These are phyloP conservation scores for Plectropomus leopardus DNA, from an alignment of 2,113 vertebrate species.

Conservation along the genomic window DNA sequence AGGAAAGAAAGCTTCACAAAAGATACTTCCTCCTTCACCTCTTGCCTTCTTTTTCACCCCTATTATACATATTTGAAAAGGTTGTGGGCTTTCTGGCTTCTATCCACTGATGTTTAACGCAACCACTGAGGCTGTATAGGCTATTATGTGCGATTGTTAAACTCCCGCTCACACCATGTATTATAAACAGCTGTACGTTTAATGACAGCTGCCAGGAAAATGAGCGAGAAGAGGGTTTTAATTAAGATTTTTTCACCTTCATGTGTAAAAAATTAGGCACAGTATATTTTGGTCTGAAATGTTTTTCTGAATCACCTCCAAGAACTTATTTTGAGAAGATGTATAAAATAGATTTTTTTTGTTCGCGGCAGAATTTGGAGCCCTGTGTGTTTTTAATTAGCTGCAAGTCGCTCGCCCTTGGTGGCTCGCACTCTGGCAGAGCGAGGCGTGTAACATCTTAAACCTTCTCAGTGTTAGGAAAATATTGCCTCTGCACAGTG, in stretches of 20 bases:
- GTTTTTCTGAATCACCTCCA: slow-evolving; percentile 34
- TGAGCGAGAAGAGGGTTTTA: slow-evolving; percentile 2
- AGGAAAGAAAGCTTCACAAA: not conserved
- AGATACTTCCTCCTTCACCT: not conserved
- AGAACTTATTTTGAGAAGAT: slow-evolving; percentile 12
- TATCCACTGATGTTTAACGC: not conserved
- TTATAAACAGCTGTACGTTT: slow-evolving; percentile 8
- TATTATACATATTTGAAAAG: not conserved
- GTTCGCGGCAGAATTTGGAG: slow-evolving; percentile 22
- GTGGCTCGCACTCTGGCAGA: slow-evolving; percentile 30
- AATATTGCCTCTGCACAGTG: slow-evolving; percentile 33
- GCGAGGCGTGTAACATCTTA: slow-evolving; percentile 22
- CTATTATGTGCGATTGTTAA: not conserved
- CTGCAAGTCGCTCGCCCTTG: slow-evolving; percentile 15
- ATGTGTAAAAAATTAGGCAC: not conserved
- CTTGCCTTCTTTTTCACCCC: slow-evolving; percentile 9
- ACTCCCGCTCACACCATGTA: not conserved
- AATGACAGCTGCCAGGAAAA: slow-evolving; percentile 11
- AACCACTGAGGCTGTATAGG: not conserved
- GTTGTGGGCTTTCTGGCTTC: not conserved
- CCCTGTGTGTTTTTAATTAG: slow-evolving; percentile 64
- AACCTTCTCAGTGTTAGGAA: slow-evolving; percentile 19
- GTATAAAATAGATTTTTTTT: slow-evolving; percentile 3
- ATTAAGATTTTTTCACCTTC: not conserved
- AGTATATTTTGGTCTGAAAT: slow-evolving; percentile 3